Conservation (phyloP, 1,140 invertebrate species). For the Latrodectus geometricus region DNA sequence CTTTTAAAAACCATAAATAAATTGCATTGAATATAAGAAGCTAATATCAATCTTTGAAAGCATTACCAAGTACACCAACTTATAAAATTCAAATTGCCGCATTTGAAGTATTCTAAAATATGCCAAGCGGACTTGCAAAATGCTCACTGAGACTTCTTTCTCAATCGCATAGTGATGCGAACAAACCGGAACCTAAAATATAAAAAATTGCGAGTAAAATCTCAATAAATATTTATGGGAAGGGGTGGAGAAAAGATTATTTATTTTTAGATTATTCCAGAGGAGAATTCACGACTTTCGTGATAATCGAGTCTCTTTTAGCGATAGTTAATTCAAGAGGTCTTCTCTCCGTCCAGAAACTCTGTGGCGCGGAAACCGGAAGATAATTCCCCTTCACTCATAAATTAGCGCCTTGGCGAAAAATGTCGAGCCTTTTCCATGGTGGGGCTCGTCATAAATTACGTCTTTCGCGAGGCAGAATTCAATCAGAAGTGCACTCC, state of each 20-base stretch:
- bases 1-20: too few species aligned
- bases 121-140: too few species aligned
- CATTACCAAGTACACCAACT: too few species aligned
- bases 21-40: too few species aligned
- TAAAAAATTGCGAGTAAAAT: not conserved
- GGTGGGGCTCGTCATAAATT: slow-evolving; percentile 30
- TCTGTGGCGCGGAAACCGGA: slow-evolving; percentile 25
- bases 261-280: slow-evolving; percentile 44
- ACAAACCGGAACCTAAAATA: too few species aligned
- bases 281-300: not conserved
- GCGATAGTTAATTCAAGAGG: slow-evolving; percentile 41
- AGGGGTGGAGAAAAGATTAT: slow-evolving; percentile 8
- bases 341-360: not conserved
- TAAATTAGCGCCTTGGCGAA: slow-evolving; percentile 56
- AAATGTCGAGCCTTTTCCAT: slow-evolving; percentile 6
- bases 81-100: too few species aligned
- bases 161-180: too few species aligned
- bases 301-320: slow-evolving; percentile 5
- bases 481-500: slow-evolving; percentile 37
- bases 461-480: slow-evolving; percentile 22
- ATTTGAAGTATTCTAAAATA: too few species aligned
- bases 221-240: slow-evolving; percentile 52
- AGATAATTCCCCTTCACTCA: slow-evolving; percentile 47
- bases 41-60: too few species aligned
- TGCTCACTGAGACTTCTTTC: too few species aligned